Evolutionary conservation across 2,113 vertebrate genomes (phyloP).

Genomic region (Pandion haliaetus): DNA sequence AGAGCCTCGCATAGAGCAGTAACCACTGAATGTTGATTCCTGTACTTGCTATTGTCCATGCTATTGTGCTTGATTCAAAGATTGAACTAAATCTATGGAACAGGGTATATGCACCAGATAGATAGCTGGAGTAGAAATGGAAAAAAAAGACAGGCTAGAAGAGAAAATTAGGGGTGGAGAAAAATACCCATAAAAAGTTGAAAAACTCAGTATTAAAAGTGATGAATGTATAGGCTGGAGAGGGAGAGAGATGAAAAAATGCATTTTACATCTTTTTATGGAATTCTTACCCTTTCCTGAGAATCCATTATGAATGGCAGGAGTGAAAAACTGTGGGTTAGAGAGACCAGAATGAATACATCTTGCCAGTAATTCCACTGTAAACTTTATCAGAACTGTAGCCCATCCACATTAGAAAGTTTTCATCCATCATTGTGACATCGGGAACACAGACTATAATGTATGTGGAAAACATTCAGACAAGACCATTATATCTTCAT

Average conservation of each 20-base stretch:
- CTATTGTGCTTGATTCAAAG: background rate
- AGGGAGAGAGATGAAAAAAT: background rate
- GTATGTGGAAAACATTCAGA: background rate
- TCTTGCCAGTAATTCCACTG: slow-evolving; percentile 10
- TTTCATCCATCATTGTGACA: slow-evolving; percentile 48
- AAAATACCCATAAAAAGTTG: background rate
- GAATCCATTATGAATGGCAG: background rate
- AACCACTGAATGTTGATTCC: background rate
- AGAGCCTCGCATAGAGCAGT: background rate
- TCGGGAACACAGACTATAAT: background rate
- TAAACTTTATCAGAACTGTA: slow-evolving; percentile 28
- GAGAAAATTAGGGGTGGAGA: background rate
- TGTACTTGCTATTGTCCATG: background rate
- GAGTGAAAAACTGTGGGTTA: background rate
- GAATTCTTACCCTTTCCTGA: background rate
- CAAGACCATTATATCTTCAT: background rate
- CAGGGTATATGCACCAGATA: too few relatives aligned
- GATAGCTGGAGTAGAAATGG: background rate
- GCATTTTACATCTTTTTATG: background rate
- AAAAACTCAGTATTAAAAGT: background rate
- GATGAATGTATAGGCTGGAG: background rate
- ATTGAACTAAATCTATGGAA: background rate
- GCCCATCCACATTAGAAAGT: slow-evolving; percentile 6
- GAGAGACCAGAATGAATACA: slow-evolving; percentile 32
- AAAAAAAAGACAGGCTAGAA: background rate